Conservation (phyloP, 1,140 invertebrate species). For the Myzus persicae region DNA sequence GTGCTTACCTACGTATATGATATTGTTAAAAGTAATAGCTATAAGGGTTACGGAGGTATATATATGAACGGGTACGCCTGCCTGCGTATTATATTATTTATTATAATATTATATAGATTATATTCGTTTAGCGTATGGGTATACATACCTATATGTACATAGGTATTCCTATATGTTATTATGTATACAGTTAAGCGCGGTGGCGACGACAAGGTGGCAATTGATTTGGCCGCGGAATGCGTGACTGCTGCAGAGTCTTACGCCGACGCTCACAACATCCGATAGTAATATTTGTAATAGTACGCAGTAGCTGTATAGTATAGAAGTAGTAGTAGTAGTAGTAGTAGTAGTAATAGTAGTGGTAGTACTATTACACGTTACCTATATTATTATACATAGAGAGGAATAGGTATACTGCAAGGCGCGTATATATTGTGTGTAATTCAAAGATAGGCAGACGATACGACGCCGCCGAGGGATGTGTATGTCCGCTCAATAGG, state of each 20-base stretch:
- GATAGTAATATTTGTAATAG: background rate
- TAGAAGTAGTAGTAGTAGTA: background rate
- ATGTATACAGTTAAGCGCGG: background rate
- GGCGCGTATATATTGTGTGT: background rate
- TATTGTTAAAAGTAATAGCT: background rate
- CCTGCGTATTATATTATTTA: background rate
- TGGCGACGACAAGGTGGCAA: constrained; percentile 1
- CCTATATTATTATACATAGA: background rate
- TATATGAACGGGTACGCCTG: background rate
- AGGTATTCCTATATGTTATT: background rate
- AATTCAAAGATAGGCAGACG: constrained; percentile 38
- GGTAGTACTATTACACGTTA: background rate
- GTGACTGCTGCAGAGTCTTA: background rate
- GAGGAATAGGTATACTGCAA: background rate
- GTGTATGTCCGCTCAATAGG: constrained; percentile 10
- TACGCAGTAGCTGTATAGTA: background rate
- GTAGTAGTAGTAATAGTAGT: background rate
- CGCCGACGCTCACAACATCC: background rate
- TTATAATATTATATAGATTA: background rate
- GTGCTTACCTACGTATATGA: background rate
- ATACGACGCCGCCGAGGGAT: constrained; percentile 15
- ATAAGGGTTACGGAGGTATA: background rate
- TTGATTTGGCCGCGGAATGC: background rate
- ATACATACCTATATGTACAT: too few species aligned
- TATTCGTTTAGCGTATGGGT: background rate